Conservation (phyloP, 2,797 vertebrate genomes). For the Valencia hispanica region DNA sequence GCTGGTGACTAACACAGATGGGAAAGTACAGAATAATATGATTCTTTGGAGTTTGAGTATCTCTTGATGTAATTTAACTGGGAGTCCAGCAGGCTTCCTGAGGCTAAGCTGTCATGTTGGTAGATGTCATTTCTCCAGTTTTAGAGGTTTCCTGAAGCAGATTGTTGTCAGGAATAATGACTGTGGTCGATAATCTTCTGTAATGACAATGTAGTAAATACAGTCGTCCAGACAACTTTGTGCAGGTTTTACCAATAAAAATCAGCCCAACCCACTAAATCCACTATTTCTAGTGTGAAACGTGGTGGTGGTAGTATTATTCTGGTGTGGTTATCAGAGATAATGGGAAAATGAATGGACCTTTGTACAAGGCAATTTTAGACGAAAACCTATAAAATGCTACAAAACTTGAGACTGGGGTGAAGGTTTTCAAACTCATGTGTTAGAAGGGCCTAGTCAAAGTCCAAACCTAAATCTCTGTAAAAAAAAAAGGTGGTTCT, state of each 20-base stretch:
- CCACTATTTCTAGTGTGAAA: not conserved
- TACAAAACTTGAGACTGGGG: not conserved
- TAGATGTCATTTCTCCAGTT: not conserved
- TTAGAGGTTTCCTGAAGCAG: not conserved
- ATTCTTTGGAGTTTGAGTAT: constrained; percentile 8
- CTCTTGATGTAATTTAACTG: constrained; percentile 15
- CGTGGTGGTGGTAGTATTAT: not conserved
- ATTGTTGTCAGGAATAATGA: too few relatives aligned
- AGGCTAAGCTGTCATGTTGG: constrained; percentile 9
- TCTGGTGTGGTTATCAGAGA: not conserved
- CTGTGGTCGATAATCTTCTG: too few relatives aligned
- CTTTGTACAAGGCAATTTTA: not conserved
- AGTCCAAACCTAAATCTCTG: not conserved
- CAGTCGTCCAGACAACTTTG: too few relatives aligned
- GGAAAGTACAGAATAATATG: not conserved
- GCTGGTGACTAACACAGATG: constrained; percentile 5
- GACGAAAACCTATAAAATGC: not conserved
- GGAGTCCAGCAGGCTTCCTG: constrained; percentile 18
- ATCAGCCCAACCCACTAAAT: not conserved
- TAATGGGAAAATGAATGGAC: not conserved
- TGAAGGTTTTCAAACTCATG: not conserved
- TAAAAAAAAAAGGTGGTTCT: not conserved
- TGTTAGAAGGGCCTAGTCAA: not conserved
- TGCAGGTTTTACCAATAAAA: too few relatives aligned
- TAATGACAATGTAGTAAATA: too few relatives aligned